Evolutionary conservation across 2,797 vertebrate species (phyloP).

Genomic region (Anomalospiza imberbis): DNA sequence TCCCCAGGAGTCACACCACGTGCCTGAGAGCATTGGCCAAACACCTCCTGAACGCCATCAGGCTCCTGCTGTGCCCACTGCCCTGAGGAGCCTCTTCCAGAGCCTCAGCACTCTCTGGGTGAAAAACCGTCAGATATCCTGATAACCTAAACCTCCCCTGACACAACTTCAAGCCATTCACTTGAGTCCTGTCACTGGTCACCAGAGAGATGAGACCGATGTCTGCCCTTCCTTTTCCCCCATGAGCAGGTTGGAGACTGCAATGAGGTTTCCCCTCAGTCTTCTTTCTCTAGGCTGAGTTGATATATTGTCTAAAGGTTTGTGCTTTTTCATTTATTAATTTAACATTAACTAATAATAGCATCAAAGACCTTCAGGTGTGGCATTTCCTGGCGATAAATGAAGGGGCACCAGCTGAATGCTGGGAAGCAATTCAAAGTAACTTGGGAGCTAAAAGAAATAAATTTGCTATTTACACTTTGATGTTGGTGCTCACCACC

Average conservation of each 20-base stretch:
- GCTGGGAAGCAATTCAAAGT: background rate
- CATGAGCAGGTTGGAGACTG: background rate
- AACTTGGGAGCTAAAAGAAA: background rate
- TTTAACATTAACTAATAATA: background rate
- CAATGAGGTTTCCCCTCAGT: rapidly evolving
- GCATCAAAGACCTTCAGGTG: background rate
- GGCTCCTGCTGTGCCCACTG: background rate
- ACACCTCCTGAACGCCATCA: rapidly evolving
- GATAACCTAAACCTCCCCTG: background rate
- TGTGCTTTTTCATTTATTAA: background rate
- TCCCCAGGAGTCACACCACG: rapidly evolving
- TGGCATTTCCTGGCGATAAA: background rate
- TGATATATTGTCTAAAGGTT: background rate
- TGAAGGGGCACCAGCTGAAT: background rate
- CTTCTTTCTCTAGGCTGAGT: background rate
- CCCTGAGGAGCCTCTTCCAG: background rate
- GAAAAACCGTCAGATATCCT: background rate
- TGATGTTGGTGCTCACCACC: background rate
- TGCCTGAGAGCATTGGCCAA: background rate
- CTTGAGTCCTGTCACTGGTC: background rate
- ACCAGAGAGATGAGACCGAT: background rate
- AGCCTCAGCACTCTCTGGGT: background rate
- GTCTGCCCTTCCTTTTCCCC: background rate
- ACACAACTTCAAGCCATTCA: background rate
- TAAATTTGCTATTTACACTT: background rate